Percentiles rank a stretch among this genome's conserved stretches.
phyloP scores from a whole-genome alignment of 2,113 vertebrate species.

The Nesoenas mayeri region DNA sequence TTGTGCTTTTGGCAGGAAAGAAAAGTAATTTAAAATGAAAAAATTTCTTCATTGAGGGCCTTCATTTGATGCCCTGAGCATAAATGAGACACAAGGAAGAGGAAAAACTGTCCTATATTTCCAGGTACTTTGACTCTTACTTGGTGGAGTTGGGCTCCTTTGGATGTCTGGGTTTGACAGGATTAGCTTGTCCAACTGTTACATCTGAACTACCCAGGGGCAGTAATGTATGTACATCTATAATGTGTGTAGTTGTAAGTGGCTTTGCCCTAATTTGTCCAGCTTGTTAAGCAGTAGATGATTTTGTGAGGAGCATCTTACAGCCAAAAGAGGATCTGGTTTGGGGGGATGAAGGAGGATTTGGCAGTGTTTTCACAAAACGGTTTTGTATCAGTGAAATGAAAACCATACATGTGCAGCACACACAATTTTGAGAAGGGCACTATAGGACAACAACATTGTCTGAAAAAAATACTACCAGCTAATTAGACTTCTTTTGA shows the following conservation, averaged over 20 bases:
- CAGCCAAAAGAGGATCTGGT: constrained; percentile 53
- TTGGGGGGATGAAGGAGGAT: background rate
- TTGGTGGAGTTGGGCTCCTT: constrained; percentile 22
- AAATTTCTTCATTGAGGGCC: constrained; percentile 53
- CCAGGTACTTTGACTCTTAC: constrained; percentile 61
- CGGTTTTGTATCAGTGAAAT: background rate
- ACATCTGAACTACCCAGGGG: background rate
- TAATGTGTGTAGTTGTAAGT: background rate
- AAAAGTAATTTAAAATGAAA: constrained; percentile 61
- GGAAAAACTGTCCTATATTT: constrained; percentile 53
- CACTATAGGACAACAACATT: background rate
- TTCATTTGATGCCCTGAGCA: constrained; percentile 58
- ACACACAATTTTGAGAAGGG: background rate
- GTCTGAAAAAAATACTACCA: background rate
- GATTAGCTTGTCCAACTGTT: background rate
- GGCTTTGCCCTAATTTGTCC: background rate
- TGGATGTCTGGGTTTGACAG: constrained; percentile 37
- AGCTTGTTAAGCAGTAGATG: background rate
- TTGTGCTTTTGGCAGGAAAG: constrained; percentile 61
- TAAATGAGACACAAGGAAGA: constrained; percentile 58
- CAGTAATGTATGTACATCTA: background rate
- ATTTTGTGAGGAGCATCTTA: background rate
- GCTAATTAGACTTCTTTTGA: background rate
- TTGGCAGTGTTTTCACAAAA: background rate
- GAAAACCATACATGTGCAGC: background rate